phyloP scores from a whole-genome alignment of 2,888 invertebrate genomes.

The Hedychridium roseum region DNA sequence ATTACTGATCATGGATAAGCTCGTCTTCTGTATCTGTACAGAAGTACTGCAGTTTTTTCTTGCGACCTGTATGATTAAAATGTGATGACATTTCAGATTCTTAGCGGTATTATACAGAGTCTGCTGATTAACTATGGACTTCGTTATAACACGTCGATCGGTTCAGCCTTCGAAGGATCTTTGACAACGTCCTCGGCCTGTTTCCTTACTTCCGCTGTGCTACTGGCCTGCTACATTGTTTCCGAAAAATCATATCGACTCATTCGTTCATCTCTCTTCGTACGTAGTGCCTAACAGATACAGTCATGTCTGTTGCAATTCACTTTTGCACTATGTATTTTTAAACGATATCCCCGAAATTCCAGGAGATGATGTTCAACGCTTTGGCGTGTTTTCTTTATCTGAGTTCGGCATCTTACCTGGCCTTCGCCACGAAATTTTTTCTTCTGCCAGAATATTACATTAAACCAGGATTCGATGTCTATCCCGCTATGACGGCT shows the following conservation, averaged over 20 bases:
- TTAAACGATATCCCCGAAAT: slow-evolving; percentile 40
- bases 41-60: slow-evolving; percentile 1
- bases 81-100: slow-evolving; percentile 66
- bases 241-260: slow-evolving; percentile 80
- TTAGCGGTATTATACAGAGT: slow-evolving; percentile 85
- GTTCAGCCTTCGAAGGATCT: slow-evolving; percentile 82
- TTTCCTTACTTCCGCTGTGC: slow-evolving; percentile 77
- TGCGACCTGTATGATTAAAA: background rate
- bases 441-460: slow-evolving; percentile 81
- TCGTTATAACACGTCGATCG: slow-evolving; percentile 76
- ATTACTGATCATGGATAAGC: background rate
- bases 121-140: slow-evolving; percentile 81
- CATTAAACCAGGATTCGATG: slow-evolving; percentile 77
- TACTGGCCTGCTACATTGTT: slow-evolving; percentile 80
- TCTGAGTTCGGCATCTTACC: slow-evolving; percentile 79
- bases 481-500: slow-evolving; percentile 89
- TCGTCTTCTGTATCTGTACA: background rate
- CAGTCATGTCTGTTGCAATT: background rate
- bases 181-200: slow-evolving; percentile 83
- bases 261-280: slow-evolving; percentile 83
- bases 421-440: slow-evolving; percentile 80
- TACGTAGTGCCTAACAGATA: slow-evolving; percentile 67
- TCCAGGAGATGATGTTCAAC: slow-evolving; percentile 84
- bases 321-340: background rate
- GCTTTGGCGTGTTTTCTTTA: slow-evolving; percentile 79